These are phyloP conservation scores for Vicugna pacos DNA, from an alignment of 2,113 vertebrate species.

Conservation along the genomic window DNA sequence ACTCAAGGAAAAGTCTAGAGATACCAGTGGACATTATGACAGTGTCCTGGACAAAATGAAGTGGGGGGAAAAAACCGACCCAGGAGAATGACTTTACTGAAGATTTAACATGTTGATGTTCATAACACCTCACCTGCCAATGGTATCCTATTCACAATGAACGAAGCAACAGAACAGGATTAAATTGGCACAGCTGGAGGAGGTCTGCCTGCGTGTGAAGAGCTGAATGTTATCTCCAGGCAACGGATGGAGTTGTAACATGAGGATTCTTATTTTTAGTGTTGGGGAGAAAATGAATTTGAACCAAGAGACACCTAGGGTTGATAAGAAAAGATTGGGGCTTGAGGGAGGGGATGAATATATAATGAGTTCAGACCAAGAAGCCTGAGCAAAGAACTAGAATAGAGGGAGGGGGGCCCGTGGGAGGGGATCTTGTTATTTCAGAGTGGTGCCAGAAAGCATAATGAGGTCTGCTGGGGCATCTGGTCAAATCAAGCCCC, in stretches of 20 bases:
- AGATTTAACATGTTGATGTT: slow-evolving; percentile 56
- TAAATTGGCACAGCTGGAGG: slow-evolving; percentile 65
- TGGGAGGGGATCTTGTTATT: not conserved
- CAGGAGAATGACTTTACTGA: slow-evolving; percentile 54
- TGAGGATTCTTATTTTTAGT: slow-evolving; percentile 75
- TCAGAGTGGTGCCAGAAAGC: not conserved
- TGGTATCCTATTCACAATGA: slow-evolving; percentile 66
- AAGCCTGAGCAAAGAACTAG: not conserved
- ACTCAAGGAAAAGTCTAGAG: not conserved
- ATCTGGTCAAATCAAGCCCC: not conserved
- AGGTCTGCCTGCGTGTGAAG: slow-evolving; percentile 16
- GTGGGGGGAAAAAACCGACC: not conserved
- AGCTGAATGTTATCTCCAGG: slow-evolving; percentile 49
- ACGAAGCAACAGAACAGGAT: slow-evolving; percentile 22
- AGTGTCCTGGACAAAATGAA: slow-evolving; percentile 43
- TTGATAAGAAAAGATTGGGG: slow-evolving; percentile 75
- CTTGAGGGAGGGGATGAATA: slow-evolving; percentile 63
- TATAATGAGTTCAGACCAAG: slow-evolving; percentile 49
- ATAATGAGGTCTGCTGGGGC: not conserved
- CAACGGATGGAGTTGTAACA: slow-evolving; percentile 54
- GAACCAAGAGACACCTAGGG: slow-evolving; percentile 73
- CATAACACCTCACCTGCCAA: slow-evolving; percentile 65
- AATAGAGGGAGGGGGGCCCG: not conserved
- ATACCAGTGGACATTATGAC: not conserved
- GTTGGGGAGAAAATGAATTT: slow-evolving; percentile 75